Base-by-base conservation (phyloP, 2,888 invertebrate genomes). In the Pterostichus madidus region DNA sequence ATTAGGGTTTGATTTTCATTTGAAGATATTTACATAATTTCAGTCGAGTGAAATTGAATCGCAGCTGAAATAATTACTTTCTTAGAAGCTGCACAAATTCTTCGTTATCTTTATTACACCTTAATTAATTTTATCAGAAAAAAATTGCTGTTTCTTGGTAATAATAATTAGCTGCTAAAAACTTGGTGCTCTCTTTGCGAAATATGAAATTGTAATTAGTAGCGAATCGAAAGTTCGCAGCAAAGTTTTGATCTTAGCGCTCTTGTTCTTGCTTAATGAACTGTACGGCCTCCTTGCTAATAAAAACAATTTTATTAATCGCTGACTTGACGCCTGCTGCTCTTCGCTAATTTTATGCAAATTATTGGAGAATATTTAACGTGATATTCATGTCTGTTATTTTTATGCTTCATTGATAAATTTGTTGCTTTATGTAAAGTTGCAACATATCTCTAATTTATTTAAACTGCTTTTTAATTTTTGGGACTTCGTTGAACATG, bases 221-320 rank as follows among this genome's bases (percentile, higher is more conserved):
- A 49, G n/a, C n/a, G 68, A 79, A 64, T 31, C 32, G n/a, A 24
- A 17, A 32, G 79, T 77, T 56, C 53, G 35, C 3, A 71, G 46
- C 2, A 49, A 77, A 53, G 31, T 77, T 77, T 77, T 35, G 31
- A 15, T 71, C 71, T 71, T 71, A 71, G n/a, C 31, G 52, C 52
- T 52, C 56, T 56, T 56, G 56, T 71, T 71, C 46, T 10, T 61
- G 64, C 31, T 79, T 79, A 79, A 79, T 79, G 79, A 68, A 79
- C 15, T 49, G n/a, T 53, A 46, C 6, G 79, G 61, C 46, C 15
- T 64, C 61, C 6, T 24, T 31, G 39, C 17, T 79, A 79, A 79
- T 68, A 68, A 79, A 64, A 79, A 79, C 79, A 79, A 79, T 64
- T 79, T 79, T 79, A 79, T 79, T 79, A 64, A 79, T 79, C 79